Conservation (phyloP, 2,113 vertebrate genomes). For the Eolophus roseicapilla region DNA sequence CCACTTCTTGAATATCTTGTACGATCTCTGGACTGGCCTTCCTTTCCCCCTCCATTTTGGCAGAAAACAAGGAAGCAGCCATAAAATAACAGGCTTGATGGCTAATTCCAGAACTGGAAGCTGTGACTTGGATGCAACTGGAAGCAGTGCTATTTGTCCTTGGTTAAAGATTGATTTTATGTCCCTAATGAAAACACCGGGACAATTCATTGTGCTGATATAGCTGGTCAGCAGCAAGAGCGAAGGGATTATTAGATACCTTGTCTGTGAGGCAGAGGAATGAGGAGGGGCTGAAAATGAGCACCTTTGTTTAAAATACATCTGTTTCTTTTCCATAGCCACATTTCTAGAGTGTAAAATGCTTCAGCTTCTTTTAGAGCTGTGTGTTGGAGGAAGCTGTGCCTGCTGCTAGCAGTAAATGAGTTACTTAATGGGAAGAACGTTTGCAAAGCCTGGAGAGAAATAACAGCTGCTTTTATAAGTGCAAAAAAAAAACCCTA, state of each 20-base stretch:
- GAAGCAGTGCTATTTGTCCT: background rate
- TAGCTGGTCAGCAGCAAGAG: background rate
- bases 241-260: background rate
- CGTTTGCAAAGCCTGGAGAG: constrained; percentile 41
- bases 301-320: background rate
- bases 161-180: constrained; percentile 36
- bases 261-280: background rate
- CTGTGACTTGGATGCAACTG: background rate
- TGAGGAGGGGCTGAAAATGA: background rate
- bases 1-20: background rate
- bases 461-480: constrained; percentile 54
- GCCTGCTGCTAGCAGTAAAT: constrained; percentile 47
- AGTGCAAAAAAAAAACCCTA: background rate
- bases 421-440: constrained; percentile 47
- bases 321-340: background rate
- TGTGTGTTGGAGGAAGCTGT: background rate
- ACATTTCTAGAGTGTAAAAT: background rate
- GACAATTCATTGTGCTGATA: background rate
- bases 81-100: background rate
- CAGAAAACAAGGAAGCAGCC: background rate
- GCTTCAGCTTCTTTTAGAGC: background rate
- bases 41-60: background rate
- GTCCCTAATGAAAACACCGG: background rate
- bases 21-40: background rate
- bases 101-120: background rate